phyloP scores from a whole-genome alignment of 2,888 invertebrate genomes.

The Oscheius onirici region DNA sequence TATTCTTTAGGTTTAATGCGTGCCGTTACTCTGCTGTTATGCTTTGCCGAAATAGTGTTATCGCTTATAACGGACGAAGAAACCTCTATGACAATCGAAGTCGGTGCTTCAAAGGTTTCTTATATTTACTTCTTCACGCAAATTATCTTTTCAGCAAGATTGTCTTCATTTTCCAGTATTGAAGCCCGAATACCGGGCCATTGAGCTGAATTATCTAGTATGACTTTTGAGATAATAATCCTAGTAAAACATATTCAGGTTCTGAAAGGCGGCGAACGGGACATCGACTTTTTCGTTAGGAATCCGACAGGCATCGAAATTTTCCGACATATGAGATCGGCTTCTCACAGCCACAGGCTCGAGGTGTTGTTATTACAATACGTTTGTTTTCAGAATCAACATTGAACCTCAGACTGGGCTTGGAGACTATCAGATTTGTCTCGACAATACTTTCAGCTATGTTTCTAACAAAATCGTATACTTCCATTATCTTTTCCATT shows the following conservation, averaged over 20 bases:
- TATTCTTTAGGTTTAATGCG: not conserved
- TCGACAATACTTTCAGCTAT: constrained; percentile 39
- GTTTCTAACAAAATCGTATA: constrained; percentile 36
- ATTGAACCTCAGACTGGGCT: constrained; percentile 24
- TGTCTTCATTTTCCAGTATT: constrained; percentile 29
- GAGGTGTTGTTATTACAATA: not conserved
- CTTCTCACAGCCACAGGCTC: constrained; percentile 25
- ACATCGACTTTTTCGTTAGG: constrained; percentile 28
- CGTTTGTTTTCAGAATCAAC: constrained; percentile 7
- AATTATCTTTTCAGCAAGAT: constrained; percentile 12
- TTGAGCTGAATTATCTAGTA: constrained; percentile 32
- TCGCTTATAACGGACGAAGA: constrained; percentile 28
- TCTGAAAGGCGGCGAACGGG: constrained; percentile 33
- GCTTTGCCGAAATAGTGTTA: not conserved
- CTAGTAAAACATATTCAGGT: constrained; percentile 4
- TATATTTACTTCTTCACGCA: not conserved
- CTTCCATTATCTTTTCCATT: not conserved
- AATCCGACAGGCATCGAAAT: constrained; percentile 20
- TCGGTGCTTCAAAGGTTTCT: constrained; percentile 14
- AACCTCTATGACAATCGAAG: constrained; percentile 24
- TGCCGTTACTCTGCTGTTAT: not conserved
- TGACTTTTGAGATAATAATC: not conserved
- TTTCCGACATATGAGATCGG: constrained; percentile 6
- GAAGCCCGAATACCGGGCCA: constrained; percentile 25
- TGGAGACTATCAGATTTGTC: constrained; percentile 34